These are phyloP conservation scores for Parauchenoglanis punctatus DNA, from an alignment of 2,797 vertebrate genomes.

Conservation along the genomic window DNA sequence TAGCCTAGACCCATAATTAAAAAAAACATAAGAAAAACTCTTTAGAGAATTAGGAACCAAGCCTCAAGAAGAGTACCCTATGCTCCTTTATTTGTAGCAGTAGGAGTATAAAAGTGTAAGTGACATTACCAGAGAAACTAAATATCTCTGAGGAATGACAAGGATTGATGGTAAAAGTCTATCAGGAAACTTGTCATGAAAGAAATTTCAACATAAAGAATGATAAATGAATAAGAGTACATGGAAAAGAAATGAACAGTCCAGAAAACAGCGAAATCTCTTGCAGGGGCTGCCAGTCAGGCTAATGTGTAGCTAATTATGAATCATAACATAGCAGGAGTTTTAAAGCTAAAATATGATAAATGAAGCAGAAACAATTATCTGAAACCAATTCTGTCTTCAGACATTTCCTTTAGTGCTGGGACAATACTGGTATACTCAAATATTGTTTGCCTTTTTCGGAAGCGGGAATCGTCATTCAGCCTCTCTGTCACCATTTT, in stretches of 20 bases:
- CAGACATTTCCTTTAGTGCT: slow-evolving; percentile 27
- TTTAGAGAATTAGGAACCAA: not conserved
- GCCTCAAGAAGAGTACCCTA: not conserved
- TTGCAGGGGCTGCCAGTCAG: slow-evolving; percentile 17
- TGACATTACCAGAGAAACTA: not conserved
- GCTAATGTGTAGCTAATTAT: slow-evolving; percentile 36
- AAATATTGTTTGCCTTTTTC: slow-evolving; percentile 24
- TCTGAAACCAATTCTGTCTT: slow-evolving; percentile 36
- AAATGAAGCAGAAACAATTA: slow-evolving; percentile 51
- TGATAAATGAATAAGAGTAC: slow-evolving; percentile 10
- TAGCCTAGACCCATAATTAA: not conserved
- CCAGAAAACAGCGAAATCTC: not conserved
- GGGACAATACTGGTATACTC: slow-evolving; percentile 39
- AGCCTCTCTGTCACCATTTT: slow-evolving; percentile 37
- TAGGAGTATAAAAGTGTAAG: not conserved
- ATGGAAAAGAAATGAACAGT: slow-evolving; percentile 8
- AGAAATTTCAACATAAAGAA: not conserved
- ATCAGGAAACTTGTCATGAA: slow-evolving; percentile 8
- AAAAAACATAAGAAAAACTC: not conserved
- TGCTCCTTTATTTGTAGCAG: not conserved
- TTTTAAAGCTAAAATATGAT: slow-evolving; percentile 38
- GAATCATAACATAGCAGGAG: slow-evolving; percentile 29
- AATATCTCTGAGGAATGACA: not conserved
- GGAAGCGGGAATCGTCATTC: slow-evolving; percentile 20
- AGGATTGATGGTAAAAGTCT: slow-evolving; percentile 9